Base-by-base conservation (phyloP, 1,140 invertebrate species). In the Hycleus phaleratus region DNA sequence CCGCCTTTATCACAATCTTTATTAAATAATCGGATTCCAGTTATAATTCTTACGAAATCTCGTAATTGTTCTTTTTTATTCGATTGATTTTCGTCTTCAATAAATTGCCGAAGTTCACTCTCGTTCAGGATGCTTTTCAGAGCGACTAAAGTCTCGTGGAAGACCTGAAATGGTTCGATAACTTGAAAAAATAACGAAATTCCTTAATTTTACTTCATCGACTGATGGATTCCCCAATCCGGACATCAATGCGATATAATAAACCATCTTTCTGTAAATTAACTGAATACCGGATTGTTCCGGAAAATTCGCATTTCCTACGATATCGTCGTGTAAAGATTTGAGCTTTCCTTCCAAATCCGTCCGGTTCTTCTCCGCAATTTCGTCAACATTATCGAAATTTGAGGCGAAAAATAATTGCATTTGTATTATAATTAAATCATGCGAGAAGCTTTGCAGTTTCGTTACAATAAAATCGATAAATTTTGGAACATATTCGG, bases 121-220 rank as follows among this genome's bases (percentile, higher is more conserved):
- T 81, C 76, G 4, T 83, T 80, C 65, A 88, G 86, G 5, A 90
- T 81, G 70, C 86, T 90, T 65, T 87, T 84, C 10, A 90, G 69
- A 0, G 86, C 85, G 39, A 82, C 78, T 56, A 81, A 74, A 3
- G 79, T 80, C 71, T 86, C 82, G 70, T 77, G 75, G 59, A 77
- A 68, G 3, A 78, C 78, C 78, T 80, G 7, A 32, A 32, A 32
- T 32, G 2, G 18, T 18, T 18, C 18, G 18, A 18, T 18, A 18
- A 18, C 18, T 18, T 18, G 18, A 18, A 18, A 18, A 18, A 18
- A 18, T 18, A 18, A 18, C 18, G 18, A 18, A 1, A 18, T 18
- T 18, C 18, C 1, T 0, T 18, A 18, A 18, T 18, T 18, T 32
- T 32, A 32, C 75, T 77, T 77, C n/a, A 81, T 72, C 56, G 81